Conservation (phyloP, 2,113 vertebrate genomes). For the Corapipo altera region DNA sequence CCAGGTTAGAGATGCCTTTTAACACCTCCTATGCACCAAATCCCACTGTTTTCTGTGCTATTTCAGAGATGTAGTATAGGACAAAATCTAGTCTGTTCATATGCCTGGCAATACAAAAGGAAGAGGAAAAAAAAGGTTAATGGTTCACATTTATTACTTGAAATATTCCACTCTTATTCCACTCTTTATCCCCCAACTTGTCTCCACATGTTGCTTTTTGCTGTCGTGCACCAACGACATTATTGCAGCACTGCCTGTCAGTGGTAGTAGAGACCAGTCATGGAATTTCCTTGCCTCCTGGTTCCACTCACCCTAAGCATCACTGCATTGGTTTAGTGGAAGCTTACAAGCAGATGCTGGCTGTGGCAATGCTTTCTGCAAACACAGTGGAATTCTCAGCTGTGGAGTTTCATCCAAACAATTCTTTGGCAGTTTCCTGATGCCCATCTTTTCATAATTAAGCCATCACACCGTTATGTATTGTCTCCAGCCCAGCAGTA, state of each 20-base stretch:
- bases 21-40: not conserved
- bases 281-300: not conserved
- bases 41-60: not conserved
- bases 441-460: not conserved
- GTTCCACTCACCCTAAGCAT: not conserved
- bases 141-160: not conserved
- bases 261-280: not conserved
- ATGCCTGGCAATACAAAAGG: not conserved
- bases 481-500: not conserved
- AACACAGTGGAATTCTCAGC: not conserved
- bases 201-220: not conserved
- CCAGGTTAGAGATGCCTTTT: not conserved
- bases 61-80: not conserved
- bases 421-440: not conserved
- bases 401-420: not conserved
- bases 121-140: rapidly evolving
- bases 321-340: not conserved
- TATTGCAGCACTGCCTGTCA: not conserved
- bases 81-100: not conserved
- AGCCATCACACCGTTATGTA: not conserved
- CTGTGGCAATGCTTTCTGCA: not conserved
- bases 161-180: not conserved
- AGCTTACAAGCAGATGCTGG: not conserved
- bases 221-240: rapidly evolving
- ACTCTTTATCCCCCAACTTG: not conserved